These are phyloP conservation scores for Drosophila pandora DNA, from an alignment of 1,140 invertebrate species.

Conservation along the genomic window DNA sequence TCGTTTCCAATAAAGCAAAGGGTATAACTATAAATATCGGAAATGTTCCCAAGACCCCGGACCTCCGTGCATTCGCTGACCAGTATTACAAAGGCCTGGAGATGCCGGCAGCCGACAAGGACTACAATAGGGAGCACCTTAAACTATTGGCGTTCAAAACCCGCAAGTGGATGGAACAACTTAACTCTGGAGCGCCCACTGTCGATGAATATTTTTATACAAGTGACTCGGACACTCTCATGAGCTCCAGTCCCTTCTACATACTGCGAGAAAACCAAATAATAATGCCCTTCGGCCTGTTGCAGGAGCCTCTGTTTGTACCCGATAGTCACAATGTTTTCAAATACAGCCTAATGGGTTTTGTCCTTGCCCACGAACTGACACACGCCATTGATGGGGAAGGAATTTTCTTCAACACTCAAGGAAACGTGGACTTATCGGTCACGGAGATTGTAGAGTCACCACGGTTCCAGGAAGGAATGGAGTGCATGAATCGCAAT, in stretches of 20 bases:
- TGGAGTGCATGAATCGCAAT: conserved; percentile 46
- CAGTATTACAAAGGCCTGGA: conserved; percentile 43
- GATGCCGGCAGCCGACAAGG: not conserved
- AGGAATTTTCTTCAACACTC: conserved; percentile 35
- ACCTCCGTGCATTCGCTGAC: conserved; percentile 30
- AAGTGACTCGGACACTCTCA: conserved; percentile 16
- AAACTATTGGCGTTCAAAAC: conserved; percentile 41
- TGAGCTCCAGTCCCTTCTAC: conserved; percentile 57
- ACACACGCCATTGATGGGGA: conserved; percentile 56
- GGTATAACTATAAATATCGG: conserved; percentile 63
- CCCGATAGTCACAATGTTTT: conserved; percentile 58
- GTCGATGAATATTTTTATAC: conserved; percentile 30
- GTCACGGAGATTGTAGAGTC: conserved; percentile 3
- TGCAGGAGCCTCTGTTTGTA: conserved; percentile 61
- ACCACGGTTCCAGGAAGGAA: not conserved
- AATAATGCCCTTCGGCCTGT: conserved; percentile 54
- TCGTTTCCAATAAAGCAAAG: conserved; percentile 33
- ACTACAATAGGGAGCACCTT: conserved; percentile 56
- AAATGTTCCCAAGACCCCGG: conserved; percentile 48
- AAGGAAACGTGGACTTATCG: conserved; percentile 34
- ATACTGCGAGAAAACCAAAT: conserved; percentile 53
- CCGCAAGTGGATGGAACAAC: conserved; percentile 16
- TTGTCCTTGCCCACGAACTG: conserved; percentile 67
- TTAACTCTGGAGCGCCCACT: not conserved
- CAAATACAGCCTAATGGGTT: conserved; percentile 65